Evolutionary conservation across 2,797 vertebrate species (phyloP).

Genomic region (Cryptoprocta ferox): DNA sequence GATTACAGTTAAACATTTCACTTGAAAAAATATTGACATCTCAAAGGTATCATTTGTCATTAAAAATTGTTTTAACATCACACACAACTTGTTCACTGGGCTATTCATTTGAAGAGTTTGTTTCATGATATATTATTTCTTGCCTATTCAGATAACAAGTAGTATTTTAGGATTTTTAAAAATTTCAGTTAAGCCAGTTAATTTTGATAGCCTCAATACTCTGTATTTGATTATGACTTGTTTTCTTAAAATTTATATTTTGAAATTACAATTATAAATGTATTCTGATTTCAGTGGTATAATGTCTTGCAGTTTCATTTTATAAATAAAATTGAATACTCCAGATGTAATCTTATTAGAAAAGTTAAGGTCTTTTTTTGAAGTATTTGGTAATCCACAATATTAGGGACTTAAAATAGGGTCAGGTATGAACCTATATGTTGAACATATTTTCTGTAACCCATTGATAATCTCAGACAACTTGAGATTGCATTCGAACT

Average conservation of each 20-base stretch:
- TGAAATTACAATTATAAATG: conserved; percentile 28
- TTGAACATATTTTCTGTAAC: not conserved
- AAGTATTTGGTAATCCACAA: conserved; percentile 36
- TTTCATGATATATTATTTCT: conserved; percentile 62
- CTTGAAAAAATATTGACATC: conserved; percentile 65
- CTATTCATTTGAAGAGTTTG: conserved; percentile 68
- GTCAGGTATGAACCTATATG: not conserved
- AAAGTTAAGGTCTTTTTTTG: conserved; percentile 52
- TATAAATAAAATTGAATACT: conserved; percentile 56
- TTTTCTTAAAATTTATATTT: conserved; percentile 60
- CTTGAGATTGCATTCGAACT: conserved; percentile 46
- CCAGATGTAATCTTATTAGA: conserved; percentile 6
- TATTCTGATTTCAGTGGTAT: conserved; percentile 49
- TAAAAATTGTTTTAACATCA: conserved; percentile 76
- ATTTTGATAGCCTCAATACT: conserved; percentile 40
- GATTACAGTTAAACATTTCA: conserved; percentile 50
- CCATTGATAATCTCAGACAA: conserved; percentile 2
- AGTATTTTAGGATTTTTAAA: conserved; percentile 55
- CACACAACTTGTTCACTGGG: conserved; percentile 67
- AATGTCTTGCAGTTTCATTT: conserved; percentile 55
- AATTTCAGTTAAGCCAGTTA: conserved; percentile 27
- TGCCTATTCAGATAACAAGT: conserved; percentile 33
- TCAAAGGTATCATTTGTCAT: conserved; percentile 82
- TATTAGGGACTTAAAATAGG: conserved; percentile 47
- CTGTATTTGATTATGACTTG: conserved; percentile 1